A percentile compares a stretch with the other conserved stretches of the same genome.
phyloP scores from a whole-genome alignment of 2,888 invertebrate species.

The Cosmia pyralina region DNA sequence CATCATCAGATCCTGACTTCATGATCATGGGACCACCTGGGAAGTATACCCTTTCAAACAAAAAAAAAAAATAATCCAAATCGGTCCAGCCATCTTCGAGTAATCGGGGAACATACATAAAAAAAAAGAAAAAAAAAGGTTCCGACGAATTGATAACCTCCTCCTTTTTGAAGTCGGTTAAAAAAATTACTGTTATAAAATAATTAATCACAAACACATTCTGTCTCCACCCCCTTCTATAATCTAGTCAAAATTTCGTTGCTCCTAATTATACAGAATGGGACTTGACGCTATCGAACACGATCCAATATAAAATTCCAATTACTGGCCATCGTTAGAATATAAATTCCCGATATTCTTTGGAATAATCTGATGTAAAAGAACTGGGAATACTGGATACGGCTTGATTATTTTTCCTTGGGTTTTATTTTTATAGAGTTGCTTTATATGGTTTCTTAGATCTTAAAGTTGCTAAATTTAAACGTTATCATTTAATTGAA shows the following conservation, averaged over 20 bases:
- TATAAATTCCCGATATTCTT: slow-evolving; percentile 79
- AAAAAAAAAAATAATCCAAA: no score
- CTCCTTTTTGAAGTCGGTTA: no score
- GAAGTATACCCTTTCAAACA: no score
- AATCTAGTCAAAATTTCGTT: slow-evolving; percentile 39
- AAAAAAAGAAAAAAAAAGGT: no score
- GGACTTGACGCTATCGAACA: slow-evolving; percentile 56
- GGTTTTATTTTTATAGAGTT: background rate
- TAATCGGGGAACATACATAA: no score
- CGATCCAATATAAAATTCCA: slow-evolving; percentile 76
- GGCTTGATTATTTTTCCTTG: slow-evolving; percentile 19
- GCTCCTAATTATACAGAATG: slow-evolving; percentile 65
- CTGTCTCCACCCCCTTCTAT: slow-evolving; percentile 6
- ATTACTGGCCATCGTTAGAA: slow-evolving; percentile 79
- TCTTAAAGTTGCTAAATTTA: background rate
- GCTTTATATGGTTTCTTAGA: background rate
- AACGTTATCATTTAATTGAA: no score
- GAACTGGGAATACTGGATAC: slow-evolving; percentile 64
- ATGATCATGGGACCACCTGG: no score
- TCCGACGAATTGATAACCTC: no score
- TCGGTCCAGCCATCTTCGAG: no score
- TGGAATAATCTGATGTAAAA: slow-evolving; percentile 70
- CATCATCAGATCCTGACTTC: no score
- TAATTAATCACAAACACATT: slow-evolving; percentile 8
- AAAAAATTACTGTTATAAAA: background rate